Percentiles rank a stretch among this genome's conserved stretches.
Conservation (phyloP, 2,797 vertebrate species). For the Molossus alvarezi region DNA sequence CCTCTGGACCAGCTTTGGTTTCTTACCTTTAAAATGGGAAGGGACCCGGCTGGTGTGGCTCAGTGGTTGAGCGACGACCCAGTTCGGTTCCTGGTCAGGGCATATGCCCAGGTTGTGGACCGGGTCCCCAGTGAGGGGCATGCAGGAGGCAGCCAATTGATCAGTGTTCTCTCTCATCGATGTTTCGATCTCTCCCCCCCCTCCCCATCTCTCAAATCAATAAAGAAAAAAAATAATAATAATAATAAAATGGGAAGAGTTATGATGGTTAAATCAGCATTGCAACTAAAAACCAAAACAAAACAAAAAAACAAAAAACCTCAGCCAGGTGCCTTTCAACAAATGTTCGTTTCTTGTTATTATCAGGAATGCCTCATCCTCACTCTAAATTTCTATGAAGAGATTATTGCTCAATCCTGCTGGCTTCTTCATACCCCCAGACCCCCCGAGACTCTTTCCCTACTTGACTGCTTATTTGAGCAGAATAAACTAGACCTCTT, state of each 20-base stretch:
- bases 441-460: neutral
- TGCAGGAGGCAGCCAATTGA: too few species aligned
- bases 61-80: too few species aligned
- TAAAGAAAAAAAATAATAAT: too few species aligned
- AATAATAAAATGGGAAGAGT: neutral
- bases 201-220: too few species aligned
- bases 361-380: neutral
- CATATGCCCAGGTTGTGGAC: too few species aligned
- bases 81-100: too few species aligned
- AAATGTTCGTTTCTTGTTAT: neutral
- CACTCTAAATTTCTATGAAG: neutral
- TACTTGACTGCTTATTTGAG: neutral
- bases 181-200: too few species aligned
- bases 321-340: neutral
- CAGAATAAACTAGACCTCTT: neutral
- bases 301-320: neutral
- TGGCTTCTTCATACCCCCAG: neutral
- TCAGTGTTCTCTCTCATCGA: too few species aligned
- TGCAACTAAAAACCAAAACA: neutral
- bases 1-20: neutral
- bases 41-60: neutral
- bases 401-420: neutral
- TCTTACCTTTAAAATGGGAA: neutral
- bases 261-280: neutral
- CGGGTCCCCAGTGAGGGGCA: too few species aligned